These are phyloP conservation scores for Phaetusa simplex DNA, from an alignment of 2,113 vertebrate species.

Conservation along the genomic window DNA sequence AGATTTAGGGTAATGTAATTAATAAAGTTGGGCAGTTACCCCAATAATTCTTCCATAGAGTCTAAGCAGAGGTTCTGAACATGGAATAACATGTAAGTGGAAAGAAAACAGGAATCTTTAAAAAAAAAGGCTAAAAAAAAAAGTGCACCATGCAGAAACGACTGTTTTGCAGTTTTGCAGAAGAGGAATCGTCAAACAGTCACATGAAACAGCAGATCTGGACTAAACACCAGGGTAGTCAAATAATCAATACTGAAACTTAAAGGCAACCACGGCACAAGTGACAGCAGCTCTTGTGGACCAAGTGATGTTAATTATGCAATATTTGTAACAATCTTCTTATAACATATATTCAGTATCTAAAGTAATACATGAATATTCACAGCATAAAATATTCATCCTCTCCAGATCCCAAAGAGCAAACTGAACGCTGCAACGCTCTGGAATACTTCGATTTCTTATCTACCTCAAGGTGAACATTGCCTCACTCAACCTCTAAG, in stretches of 20 bases:
- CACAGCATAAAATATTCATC: not conserved
- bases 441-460: not conserved
- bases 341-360: not conserved
- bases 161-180: not conserved
- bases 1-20: not conserved
- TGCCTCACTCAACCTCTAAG: not conserved
- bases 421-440: not conserved
- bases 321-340: not conserved
- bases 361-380: not conserved
- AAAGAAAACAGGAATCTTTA: not conserved
- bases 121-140: fast-evolving
- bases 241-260: not conserved
- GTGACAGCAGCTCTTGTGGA: not conserved
- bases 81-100: not conserved
- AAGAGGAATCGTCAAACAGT: not conserved
- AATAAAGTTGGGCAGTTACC: not conserved
- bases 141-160: not conserved
- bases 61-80: not conserved
- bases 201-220: not conserved
- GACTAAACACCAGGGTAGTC: not conserved
- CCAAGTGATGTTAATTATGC: not conserved
- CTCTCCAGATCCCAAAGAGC: not conserved
- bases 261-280: not conserved
- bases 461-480: not conserved
- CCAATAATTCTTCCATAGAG: not conserved